phyloP scores from a whole-genome alignment of 2,113 vertebrate species.

The Pantherophis guttatus region DNA sequence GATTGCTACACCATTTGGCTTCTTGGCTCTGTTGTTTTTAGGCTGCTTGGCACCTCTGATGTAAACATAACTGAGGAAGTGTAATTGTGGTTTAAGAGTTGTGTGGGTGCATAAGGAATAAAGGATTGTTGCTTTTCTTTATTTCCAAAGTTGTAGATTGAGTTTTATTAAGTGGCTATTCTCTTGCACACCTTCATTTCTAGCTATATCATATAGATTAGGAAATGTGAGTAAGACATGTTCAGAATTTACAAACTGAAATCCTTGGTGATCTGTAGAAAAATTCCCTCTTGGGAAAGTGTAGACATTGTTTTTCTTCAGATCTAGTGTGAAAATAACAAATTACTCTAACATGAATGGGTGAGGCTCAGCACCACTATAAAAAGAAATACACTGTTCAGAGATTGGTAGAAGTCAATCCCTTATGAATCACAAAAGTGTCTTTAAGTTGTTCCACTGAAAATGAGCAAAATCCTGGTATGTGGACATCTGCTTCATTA shows the following conservation, averaged over 20 bases:
- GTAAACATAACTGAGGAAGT: not conserved
- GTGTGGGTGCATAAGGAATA: not conserved
- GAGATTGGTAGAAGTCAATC: not conserved
- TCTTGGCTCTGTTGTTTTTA: not conserved
- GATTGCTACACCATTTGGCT: not conserved
- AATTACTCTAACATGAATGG: not conserved
- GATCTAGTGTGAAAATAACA: not conserved
- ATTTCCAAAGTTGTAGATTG: not conserved
- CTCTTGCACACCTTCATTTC: not conserved
- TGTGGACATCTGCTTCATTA: not conserved
- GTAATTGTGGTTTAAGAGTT: not conserved
- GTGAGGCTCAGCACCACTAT: not conserved
- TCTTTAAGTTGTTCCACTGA: not conserved
- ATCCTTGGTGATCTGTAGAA: not conserved
- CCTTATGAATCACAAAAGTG: not conserved
- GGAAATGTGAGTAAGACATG: not conserved
- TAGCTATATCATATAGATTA: not conserved
- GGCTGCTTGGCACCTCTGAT: not conserved
- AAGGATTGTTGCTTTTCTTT: not conserved
- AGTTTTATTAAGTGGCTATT: not conserved
- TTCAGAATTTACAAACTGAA: not conserved
- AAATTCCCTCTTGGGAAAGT: not conserved
- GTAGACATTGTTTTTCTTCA: not conserved
- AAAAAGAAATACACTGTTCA: not conserved
- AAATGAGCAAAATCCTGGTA: not conserved